phyloP scores from a whole-genome alignment of 2,797 vertebrate genomes.

The Gastrophryne carolinensis region DNA sequence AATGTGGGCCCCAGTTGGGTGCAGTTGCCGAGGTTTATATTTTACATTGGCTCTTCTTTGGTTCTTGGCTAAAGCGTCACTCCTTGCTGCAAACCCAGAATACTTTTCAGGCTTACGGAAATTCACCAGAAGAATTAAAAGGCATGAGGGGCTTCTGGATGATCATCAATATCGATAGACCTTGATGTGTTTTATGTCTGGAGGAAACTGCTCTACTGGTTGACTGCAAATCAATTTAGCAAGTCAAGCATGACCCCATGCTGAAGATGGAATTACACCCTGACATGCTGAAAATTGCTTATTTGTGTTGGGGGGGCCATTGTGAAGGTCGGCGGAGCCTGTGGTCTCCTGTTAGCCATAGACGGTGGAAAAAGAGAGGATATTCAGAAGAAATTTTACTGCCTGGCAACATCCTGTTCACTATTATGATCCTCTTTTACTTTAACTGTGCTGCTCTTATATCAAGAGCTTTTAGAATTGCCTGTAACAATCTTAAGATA shows the following conservation, averaged over 20 bases:
- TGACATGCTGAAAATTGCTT: neutral
- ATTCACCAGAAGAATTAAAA: slow-evolving; percentile 53
- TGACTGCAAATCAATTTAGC: slow-evolving; percentile 42
- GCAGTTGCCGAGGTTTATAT: too few species aligned
- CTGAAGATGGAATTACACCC: neutral
- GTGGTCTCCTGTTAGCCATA: neutral
- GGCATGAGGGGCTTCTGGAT: neutral
- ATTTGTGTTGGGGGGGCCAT: too few species aligned
- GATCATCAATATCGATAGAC: slow-evolving; percentile 32
- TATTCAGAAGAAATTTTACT: neutral
- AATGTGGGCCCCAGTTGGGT: too few species aligned
- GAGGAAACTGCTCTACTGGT: neutral
- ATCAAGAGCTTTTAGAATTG: too few species aligned
- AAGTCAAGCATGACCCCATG: slow-evolving; percentile 30
- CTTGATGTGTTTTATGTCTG: slow-evolving; percentile 31
- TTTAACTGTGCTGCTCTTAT: too few species aligned
- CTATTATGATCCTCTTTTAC: too few species aligned
- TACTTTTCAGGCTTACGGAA: neutral
- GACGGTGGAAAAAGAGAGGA: neutral
- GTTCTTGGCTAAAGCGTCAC: neutral
- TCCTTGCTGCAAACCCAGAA: neutral
- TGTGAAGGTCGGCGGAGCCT: neutral
- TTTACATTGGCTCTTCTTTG: too few species aligned
- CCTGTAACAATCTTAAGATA: too few species aligned
- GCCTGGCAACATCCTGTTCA: too few species aligned